Evolutionary conservation across 2,888 invertebrate species (phyloP), one percentile per base, ranked within the genome.

Genomic region (Desoria tigrina): DNA sequence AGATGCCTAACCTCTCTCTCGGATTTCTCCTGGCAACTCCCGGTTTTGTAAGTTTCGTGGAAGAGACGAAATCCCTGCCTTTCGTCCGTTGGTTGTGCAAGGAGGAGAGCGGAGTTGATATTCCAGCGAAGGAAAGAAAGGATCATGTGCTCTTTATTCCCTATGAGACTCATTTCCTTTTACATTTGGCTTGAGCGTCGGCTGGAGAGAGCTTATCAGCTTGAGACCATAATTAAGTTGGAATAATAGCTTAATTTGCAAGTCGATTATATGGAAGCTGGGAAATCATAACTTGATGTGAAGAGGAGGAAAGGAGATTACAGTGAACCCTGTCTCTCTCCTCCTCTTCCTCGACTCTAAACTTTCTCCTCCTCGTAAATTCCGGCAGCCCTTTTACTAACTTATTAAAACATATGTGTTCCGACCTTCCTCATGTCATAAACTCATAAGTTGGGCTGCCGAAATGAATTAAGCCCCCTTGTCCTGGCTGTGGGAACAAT

Each of bases 231-330:
- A 75, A 75, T 75, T 75, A 75, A 75, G 70, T 75, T 72, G 73
- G 73, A 73, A 75, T 73, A 75, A 75, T 75, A 75, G 74, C 73
- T 75, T 73, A 75, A 73, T 75, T 75, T 75, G 74, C 74, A 75
- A 73, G 73, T 75, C 71, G 72, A 75, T 73, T 73, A 73, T 71
- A 70, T 65, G 73, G 68, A 65, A 68, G 68, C 68, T 69, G 70
- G 65, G 71, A 71, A 72, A 69, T 71, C 65, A 68, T 64, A 64
- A 66, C 63, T 65, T 63, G 65, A 70, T 70, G 62, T 62, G 63
- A 63, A 70, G 55, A 64, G 61, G 66, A 67, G 67, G 66, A 70
- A 67, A 68, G 16, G 26, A 51, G 51, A 51, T 51, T 51, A 26
- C 26, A 51, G 11, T 51, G 51, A 51, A 4, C 11, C 3, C 24